Conservation (phyloP, 2,797 vertebrate genomes). For the Peromyscus nudipes region DNA sequence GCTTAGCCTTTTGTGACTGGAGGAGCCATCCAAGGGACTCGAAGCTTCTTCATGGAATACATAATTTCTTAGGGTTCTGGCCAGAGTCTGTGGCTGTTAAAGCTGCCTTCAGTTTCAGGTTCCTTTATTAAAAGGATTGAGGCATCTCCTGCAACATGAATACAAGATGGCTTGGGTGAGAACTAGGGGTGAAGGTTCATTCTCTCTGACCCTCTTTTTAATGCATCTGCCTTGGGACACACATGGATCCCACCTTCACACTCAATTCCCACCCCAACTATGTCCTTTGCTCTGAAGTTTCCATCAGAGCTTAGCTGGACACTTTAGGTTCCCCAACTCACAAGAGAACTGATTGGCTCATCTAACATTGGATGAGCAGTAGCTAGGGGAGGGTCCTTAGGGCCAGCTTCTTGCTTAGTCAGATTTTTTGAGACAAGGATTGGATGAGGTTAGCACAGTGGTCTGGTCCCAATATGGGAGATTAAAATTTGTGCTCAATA, state of each 20-base stretch:
- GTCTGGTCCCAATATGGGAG: fast-evolving
- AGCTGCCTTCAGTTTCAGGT: background rate
- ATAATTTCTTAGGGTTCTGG: background rate
- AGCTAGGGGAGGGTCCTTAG: background rate
- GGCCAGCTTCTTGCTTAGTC: background rate
- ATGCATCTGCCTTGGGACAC: background rate
- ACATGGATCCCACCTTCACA: fast-evolving
- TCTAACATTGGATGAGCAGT: background rate
- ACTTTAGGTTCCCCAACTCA: background rate
- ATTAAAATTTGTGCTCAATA: background rate
- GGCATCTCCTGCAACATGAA: background rate
- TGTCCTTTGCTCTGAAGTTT: background rate
- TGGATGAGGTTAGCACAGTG: background rate
- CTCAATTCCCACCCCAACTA: background rate
- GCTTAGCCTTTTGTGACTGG: background rate
- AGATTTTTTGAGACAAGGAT: background rate
- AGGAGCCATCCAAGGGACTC: background rate
- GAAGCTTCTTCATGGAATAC: background rate
- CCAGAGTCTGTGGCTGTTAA: background rate
- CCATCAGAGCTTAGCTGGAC: background rate
- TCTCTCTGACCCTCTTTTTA: background rate
- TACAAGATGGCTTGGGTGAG: background rate
- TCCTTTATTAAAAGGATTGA: background rate
- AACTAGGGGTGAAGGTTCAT: background rate
- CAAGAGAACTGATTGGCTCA: constrained; percentile 7